Evolutionary conservation across 2,888 invertebrate genomes (phyloP), one percentile per base, ranked within the genome.

Genomic region (Perithous albicinctus): DNA sequence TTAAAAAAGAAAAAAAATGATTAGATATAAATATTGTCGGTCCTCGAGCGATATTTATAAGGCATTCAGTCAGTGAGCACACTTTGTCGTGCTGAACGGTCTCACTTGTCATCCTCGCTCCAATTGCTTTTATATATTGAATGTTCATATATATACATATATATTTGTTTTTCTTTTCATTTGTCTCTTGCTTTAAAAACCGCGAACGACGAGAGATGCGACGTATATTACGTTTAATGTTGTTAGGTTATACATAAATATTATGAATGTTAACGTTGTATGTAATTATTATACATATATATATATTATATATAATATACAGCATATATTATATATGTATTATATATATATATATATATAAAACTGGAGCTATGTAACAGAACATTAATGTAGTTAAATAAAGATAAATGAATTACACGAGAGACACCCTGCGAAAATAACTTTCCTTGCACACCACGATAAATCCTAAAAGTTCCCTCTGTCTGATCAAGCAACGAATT

Each of bases 211-310:
- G 84, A 81, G 82, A 84, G 75, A 80, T 78, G 72, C 80, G 76
- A 84, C 84, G 86, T 84, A 85, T 88, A 88, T 87, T 86, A 86
- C 87, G 89, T 90, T 90, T 88, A 88, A 89, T 89, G 88, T 90
- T 91, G 87, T 89, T 90, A 90, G 88, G 87, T 89, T 88, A 88
- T 89, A 86, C 73, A 86, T 86, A 86, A 86, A 87, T 84, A 89
- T 88, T 88, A 90, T 90, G 87, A 90, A 91, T 90, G 90, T 91
- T 90, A 88, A 86, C 86, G 88, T 90, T 91, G 88, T 90, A 88
- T 87, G 89, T 90, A 88, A 84, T 81, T 79, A 85, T 84, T 84
- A 66, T 67, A 61, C 32, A 77, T 29, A 54, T 66, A 67, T 74
- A 64, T 67, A 64, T 48, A 78, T 85, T 87, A 83, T 82, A 84